Evolutionary conservation across 2,113 vertebrate genomes (phyloP), one percentile per base, ranked within the genome.

Genomic region (Machaerirhynchus nigripectus): DNA sequence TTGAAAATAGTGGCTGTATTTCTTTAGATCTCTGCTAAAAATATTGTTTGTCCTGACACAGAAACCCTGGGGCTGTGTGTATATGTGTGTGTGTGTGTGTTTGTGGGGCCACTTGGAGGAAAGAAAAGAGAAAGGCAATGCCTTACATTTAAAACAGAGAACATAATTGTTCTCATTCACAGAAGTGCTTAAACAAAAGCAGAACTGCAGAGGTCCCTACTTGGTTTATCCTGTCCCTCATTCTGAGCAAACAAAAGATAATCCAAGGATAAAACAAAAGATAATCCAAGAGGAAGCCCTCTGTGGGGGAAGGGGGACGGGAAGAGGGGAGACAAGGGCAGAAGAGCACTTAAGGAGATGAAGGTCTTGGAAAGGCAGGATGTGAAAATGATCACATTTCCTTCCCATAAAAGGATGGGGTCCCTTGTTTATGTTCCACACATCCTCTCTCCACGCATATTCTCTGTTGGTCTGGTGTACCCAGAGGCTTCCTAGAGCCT

Each of bases 401-500:
- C 98, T 97, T 97, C 95, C 95, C 93, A 74, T 97, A 87, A 96
- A 97, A 92, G 95, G 95, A 95, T 81, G 83, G 96, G 84, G 90
- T 90, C 95, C 95, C 90, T 97, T 81, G 77, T 86, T 97, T 98
- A 97, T 95, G 85, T 97, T 90, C 95, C 95, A 94, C 82, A 81
- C 86, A 94, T 97, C 96, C 95, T 97, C 95, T 96, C 95, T 95
- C 96, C 94, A 95, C 22, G 73, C 33, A 80, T 95, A 95, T 93
- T 92, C 77, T 96, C 86, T 93, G 78, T 73, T 91, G 73, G 74
- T 91, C 93, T 52, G 64, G 89, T 93, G 87, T 95, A 97, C 97
- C 97, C 97, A 97, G 97, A 96, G 97, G 98, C 98, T 97, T 97
- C 97, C 97, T 97, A 97, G 94, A 96, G 93, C 93, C 96, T 97